phyloP scores from a whole-genome alignment of 2,113 vertebrate genomes.

The Acrocephalus arundinaceus region DNA sequence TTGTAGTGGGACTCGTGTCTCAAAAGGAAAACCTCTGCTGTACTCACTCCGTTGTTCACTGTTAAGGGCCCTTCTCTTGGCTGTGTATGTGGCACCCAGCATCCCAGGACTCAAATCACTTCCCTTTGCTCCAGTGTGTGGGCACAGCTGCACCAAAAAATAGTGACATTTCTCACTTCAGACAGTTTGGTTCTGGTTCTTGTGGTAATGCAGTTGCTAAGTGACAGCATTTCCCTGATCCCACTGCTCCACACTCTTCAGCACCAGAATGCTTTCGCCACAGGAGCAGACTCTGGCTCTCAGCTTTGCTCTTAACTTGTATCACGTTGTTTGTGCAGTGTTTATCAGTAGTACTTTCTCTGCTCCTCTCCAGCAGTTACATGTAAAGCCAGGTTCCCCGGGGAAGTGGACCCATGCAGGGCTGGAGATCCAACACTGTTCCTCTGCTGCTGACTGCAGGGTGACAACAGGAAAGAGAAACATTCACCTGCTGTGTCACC shows the following conservation, averaged over 20 bases:
- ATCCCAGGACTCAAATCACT: neutral
- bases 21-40: neutral
- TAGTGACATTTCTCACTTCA: neutral
- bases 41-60: neutral
- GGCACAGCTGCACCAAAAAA: neutral
- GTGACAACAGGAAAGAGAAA: neutral
- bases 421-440: rapidly evolving
- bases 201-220: neutral
- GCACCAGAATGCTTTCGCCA: neutral
- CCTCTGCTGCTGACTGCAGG: neutral
- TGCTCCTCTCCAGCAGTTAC: neutral
- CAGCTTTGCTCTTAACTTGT: neutral
- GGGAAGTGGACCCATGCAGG: neutral
- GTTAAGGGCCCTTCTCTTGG: neutral
- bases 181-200: neutral
- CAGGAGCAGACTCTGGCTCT: neutral
- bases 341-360: neutral
- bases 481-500: neutral
- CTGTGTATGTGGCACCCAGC: neutral
- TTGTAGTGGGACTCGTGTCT: neutral
- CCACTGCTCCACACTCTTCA: rapidly evolving
- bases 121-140: neutral
- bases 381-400: neutral
- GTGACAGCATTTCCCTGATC: neutral
- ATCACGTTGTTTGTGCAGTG: rapidly evolving